phyloP scores from a whole-genome alignment of 2,797 vertebrate species.

The Antrozous pallidus region DNA sequence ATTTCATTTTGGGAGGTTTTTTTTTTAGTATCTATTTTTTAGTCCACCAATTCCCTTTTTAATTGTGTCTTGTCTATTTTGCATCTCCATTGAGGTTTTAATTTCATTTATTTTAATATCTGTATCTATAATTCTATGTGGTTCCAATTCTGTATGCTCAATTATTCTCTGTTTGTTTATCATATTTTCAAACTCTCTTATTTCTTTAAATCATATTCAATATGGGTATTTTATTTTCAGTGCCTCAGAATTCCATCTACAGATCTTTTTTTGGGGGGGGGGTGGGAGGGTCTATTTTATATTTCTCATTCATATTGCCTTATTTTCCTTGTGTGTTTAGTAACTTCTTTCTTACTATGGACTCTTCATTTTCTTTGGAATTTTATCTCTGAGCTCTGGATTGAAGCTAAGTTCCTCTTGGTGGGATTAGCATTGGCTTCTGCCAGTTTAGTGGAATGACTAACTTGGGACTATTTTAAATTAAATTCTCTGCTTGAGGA shows the following conservation, averaged over 20 bases:
- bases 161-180: neutral
- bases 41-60: neutral
- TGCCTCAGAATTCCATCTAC: neutral
- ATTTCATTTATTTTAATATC: constrained; percentile 28
- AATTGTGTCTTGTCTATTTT: neutral
- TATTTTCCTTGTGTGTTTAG: neutral
- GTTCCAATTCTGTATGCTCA: neutral
- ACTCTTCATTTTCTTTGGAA: constrained; percentile 16
- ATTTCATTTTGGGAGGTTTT: neutral
- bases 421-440: neutral
- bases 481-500: neutral
- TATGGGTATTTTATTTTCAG: constrained; percentile 20
- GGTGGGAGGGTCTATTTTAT: neutral
- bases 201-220: neutral
- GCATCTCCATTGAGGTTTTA: neutral
- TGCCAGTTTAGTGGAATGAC: neutral
- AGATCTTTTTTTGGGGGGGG: neutral
- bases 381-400: neutral
- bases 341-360: neutral
- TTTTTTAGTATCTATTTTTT: neutral
- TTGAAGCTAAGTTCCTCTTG: neutral
- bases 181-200: neutral
- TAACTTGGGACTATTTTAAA: neutral
- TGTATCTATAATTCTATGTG: neutral
- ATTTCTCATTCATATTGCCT: neutral